Base-by-base conservation (phyloP, 2,888 invertebrate species). In the Sphaerophoria rueppellii region DNA sequence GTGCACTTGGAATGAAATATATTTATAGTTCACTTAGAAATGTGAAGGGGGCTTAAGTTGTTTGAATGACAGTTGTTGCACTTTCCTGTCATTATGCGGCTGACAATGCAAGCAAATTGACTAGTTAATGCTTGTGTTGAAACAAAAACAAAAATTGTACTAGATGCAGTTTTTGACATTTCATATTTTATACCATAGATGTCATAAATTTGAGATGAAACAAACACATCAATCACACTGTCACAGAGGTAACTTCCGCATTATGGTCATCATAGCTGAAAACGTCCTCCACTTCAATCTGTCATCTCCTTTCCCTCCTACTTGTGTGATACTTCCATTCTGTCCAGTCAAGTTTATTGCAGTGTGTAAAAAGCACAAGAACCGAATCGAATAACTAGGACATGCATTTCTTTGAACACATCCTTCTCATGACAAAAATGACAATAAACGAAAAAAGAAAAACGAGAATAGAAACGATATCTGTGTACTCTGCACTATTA, bases 371-470 rank as follows among this genome's bases (percentile, higher is more conserved):
- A 72, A 79, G 78, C 74, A 75, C 61, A 37, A 46, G 35, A 55
- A 63, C 40, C 16, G 55, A 75, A 37, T 72, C 46, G 57, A 83
- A 67, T 71, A 83, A 75, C 60, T 83, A 50, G 83, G 67, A 76
- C 80, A 76, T 48, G 69, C 55, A 80, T 70, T 54, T 80, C 67
- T 79, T 16, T 72, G 60, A 83, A 67, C 65, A 79, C 50, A 75
- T 75, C 71, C 79, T 55, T 52, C 72, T 48, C 9, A 67, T 7
- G 11, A 35, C 69, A 55, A 43, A 70, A 70, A 43, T n/a, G 37
- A 55, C 7, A 37, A 24, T 3, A 32, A 24, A 11, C 7, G 0
- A n/a, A 6, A 63, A 3, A 35, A 34, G 52, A n/a, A 11, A 43
- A 0, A 37, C 40, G 7, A 71, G 52, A 52, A 73, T 58, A 32